Evolutionary conservation across 2,888 invertebrate species (phyloP), one percentile per base, ranked within the genome.

Genomic region (Ophion obscuratus): DNA sequence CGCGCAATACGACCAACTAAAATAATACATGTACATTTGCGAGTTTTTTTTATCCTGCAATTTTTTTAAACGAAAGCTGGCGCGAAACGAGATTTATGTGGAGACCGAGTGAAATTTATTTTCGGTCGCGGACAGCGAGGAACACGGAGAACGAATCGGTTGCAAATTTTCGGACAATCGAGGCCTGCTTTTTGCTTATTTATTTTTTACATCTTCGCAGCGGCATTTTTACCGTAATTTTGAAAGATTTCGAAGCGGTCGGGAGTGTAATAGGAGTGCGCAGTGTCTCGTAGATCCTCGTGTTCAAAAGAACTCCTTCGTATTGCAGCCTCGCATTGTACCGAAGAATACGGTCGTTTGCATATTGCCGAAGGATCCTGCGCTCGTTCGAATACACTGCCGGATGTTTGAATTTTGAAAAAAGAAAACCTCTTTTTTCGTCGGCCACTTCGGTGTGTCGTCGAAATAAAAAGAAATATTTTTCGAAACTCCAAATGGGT

Each of bases 21-120:
- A 83, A 74, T 68, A 79, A 68, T 71, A 66, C 71, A 67, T 68
- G 61, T 74, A 47, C 24, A 67, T 83, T 70, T 31, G 36, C 76
- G 47, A 47, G 14, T 70, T 70, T 47, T 44, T 47, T 70, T 44
- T 17, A 47, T 47, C 14, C 14, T 11, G 10, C 14, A 10, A 5
- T 2, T 44, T 47, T 47, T 47, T 47, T 61, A 9, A n/a, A 61
- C 59, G n/a, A n/a, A 61, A 61, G 59, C 59, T 61, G 47, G 59
- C 59, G 20, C 7, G n/a, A 61, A n/a, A 61, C 4, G 59, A 17
- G 59, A 61, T n/a, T 9, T 17, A 47, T 47, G 47, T 3, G 47
- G 47, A 14, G 47, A 61, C 59, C 59, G 59, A 61, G 20, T 20
- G 71, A 71, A 31, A 27, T 31, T 71, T 71, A 71, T 31, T 53